Percentiles rank a stretch among this genome's conserved stretches.
Conservation (phyloP, 2,113 vertebrate genomes). For the Campylorhamphus procurvoides region DNA sequence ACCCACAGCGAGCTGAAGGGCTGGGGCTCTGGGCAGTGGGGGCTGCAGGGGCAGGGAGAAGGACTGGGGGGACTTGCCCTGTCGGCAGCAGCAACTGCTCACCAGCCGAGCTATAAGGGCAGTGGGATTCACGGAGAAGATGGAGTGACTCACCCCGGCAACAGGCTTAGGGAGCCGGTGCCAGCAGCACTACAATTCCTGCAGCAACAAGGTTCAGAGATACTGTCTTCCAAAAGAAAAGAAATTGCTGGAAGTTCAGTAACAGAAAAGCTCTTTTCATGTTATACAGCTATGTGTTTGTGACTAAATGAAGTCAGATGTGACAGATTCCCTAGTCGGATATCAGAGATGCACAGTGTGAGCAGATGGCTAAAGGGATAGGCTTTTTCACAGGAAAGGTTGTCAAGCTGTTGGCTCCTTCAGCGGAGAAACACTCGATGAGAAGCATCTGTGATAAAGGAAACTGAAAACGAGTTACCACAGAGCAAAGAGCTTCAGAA, state of each 20-base stretch:
- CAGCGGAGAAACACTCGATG: not conserved
- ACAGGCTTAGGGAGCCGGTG: fast-evolving
- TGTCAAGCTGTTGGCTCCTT: not conserved
- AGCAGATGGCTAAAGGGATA: not conserved
- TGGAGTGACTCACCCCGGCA: not conserved
- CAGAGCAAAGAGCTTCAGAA: not conserved
- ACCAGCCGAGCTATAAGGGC: fast-evolving
- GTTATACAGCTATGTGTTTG: not conserved
- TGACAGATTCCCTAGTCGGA: not conserved
- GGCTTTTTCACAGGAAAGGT: not conserved
- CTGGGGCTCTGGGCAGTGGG: no score
- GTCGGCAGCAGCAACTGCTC: fast-evolving
- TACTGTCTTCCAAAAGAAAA: not conserved
- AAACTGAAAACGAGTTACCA: not conserved
- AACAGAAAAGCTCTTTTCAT: not conserved
- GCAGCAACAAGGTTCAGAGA: not conserved
- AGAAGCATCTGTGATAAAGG: not conserved
- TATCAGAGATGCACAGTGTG: not conserved
- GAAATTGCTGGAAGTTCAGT: not conserved
- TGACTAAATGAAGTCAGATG: not conserved
- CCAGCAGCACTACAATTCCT: not conserved
- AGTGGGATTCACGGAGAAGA: fast-evolving
- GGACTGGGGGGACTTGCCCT: no score
- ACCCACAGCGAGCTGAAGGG: not conserved
- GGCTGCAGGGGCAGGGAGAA: not conserved